phyloP scores from a whole-genome alignment of 2,113 vertebrate genomes.

The Mixornis gularis region DNA sequence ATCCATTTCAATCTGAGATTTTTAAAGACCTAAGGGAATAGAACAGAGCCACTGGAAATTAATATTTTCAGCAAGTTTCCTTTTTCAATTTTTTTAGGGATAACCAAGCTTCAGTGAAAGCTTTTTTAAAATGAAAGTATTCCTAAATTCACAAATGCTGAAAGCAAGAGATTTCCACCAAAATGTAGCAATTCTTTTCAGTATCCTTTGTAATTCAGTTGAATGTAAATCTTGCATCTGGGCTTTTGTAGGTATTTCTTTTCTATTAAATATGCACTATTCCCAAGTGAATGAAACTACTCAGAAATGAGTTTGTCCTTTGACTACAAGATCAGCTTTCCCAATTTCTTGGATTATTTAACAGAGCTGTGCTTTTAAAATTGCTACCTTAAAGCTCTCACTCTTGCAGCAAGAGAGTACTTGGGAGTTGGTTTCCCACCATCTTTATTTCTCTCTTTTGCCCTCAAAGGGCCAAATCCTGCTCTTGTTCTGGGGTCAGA shows the following conservation, averaged over 20 bases:
- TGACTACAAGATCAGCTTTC: constrained; percentile 42
- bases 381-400: neutral
- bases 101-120: neutral
- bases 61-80: constrained; percentile 57
- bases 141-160: constrained; percentile 24
- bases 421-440: neutral
- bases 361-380: neutral
- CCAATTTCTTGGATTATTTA: constrained; percentile 39
- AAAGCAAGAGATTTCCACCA: constrained; percentile 27
- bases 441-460: neutral
- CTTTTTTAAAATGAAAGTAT: constrained; percentile 14
- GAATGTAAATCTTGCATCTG: constrained; percentile 37
- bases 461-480: neutral
- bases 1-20: constrained; percentile 74
- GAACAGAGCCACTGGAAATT: constrained; percentile 67
- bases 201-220: constrained; percentile 11
- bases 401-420: neutral
- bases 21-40: constrained; percentile 69
- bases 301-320: constrained; percentile 51
- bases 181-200: constrained; percentile 22
- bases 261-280: constrained; percentile 50
- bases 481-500: neutral
- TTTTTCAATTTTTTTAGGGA: neutral
- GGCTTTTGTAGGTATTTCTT: constrained; percentile 37
- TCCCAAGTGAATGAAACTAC: constrained; percentile 37